Evolutionary conservation across 1,140 invertebrate genomes (phyloP).

Genomic region (Idris sp.): DNA sequence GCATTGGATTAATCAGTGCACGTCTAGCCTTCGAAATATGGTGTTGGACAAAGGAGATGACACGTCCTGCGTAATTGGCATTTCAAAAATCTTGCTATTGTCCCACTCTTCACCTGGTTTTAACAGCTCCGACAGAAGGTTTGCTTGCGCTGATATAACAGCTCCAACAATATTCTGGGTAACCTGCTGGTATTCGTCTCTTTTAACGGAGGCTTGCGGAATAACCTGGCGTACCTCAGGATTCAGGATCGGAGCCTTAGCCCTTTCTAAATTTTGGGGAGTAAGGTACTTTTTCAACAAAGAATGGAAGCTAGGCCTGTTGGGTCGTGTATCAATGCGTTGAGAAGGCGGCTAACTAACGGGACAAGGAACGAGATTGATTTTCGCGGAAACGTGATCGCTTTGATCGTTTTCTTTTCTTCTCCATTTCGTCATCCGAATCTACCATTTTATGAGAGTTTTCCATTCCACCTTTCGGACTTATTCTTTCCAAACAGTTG

Average conservation of each 20-base stretch:
- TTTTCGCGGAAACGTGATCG: no score
- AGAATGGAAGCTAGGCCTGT: no score
- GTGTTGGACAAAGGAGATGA: slow-evolving; percentile 11
- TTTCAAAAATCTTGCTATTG: slow-evolving; percentile 16
- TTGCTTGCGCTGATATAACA: slow-evolving; percentile 26
- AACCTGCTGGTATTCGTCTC: slow-evolving; percentile 19
- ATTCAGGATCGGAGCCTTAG: slow-evolving; percentile 22
- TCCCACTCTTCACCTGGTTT: slow-evolving; percentile 38
- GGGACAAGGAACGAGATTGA: no score
- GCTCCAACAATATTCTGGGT: slow-evolving; percentile 13
- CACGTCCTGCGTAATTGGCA: slow-evolving; percentile 10
- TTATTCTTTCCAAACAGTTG: no score
- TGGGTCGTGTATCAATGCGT: no score
- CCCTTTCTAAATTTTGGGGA: slow-evolving; percentile 18
- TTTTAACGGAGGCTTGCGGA: slow-evolving; percentile 9
- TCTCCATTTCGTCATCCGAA: no score
- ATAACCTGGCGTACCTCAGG: slow-evolving; percentile 14
- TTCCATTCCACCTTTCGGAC: no score
- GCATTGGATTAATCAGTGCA: slow-evolving; percentile 18
- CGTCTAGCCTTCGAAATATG: slow-evolving; percentile 17
- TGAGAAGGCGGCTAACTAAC: no score
- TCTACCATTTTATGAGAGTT: no score
- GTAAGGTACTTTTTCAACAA: slow-evolving; percentile 48
- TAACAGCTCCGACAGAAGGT: slow-evolving; percentile 10
- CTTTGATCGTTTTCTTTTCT: no score